These are phyloP conservation scores for Philonicus albiceps DNA, from an alignment of 2,888 invertebrate genomes.

Conservation along the genomic window DNA sequence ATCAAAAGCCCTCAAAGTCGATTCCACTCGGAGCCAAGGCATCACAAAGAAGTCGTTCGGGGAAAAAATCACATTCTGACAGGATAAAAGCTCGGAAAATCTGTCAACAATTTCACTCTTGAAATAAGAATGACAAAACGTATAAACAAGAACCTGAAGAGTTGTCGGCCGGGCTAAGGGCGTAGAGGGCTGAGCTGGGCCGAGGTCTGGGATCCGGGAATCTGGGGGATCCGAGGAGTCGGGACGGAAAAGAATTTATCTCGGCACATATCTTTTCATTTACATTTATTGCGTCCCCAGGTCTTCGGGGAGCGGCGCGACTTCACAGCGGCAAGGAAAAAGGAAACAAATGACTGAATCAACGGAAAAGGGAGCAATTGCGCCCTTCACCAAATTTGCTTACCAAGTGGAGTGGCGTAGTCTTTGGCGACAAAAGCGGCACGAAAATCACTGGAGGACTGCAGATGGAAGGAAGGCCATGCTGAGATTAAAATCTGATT, in stretches of 20 bases:
- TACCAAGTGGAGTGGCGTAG: slow-evolving; percentile 37
- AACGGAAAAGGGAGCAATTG: slow-evolving; percentile 42
- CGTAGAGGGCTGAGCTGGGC: background rate
- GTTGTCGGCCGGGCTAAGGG: background rate
- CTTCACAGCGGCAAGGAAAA: slow-evolving; percentile 7
- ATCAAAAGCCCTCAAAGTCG: slow-evolving; percentile 41
- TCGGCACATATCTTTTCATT: slow-evolving; percentile 42
- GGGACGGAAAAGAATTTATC: slow-evolving; percentile 33
- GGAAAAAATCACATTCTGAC: slow-evolving; percentile 36
- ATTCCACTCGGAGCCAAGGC: background rate
- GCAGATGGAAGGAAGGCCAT: slow-evolving; percentile 39
- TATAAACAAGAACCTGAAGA: slow-evolving; percentile 41
- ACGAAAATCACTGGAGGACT: slow-evolving; percentile 10
- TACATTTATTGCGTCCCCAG: slow-evolving; percentile 41
- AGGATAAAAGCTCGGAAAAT: slow-evolving; percentile 40
- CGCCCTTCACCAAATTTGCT: slow-evolving; percentile 41
- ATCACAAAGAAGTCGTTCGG: slow-evolving; percentile 23
- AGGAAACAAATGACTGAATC: slow-evolving; percentile 42
- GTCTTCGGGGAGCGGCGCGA: slow-evolving; percentile 26
- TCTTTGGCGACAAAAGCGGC: slow-evolving; percentile 38
- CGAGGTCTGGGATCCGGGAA: background rate
- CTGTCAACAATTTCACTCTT: slow-evolving; percentile 42
- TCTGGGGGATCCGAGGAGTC: background rate
- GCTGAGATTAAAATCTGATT: slow-evolving; percentile 40
- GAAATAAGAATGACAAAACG: slow-evolving; percentile 41